These are phyloP conservation scores for Phrynocephalus guinanensis DNA, from an alignment of 2,797 vertebrate species.

Conservation along the genomic window DNA sequence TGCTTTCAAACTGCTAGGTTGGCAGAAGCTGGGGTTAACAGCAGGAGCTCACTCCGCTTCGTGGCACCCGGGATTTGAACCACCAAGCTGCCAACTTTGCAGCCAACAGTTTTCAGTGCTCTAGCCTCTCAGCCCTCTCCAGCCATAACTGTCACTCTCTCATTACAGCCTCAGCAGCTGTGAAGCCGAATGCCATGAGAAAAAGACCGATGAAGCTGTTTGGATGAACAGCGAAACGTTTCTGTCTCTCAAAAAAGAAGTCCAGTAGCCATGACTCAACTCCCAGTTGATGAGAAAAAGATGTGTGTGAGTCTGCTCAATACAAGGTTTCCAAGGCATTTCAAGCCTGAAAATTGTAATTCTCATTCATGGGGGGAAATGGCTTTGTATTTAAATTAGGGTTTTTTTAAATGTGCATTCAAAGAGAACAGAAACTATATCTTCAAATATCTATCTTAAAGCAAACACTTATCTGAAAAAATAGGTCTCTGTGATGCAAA, in stretches of 20 bases:
- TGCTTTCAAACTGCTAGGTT: too few species aligned
- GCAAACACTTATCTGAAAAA: background rate
- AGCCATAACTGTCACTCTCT: background rate
- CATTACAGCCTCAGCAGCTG: background rate
- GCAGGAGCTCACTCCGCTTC: too few species aligned
- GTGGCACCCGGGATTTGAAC: too few species aligned
- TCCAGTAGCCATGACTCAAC: too few species aligned
- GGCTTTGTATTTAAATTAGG: background rate
- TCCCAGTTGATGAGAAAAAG: background rate
- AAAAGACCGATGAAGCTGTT: background rate
- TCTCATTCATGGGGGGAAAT: background rate
- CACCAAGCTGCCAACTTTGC: too few species aligned
- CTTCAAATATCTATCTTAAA: background rate
- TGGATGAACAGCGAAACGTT: too few species aligned
- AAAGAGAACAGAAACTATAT: background rate
- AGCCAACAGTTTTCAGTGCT: too few species aligned
- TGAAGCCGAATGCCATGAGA: background rate
- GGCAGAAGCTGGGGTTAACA: too few species aligned
- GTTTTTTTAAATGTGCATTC: background rate
- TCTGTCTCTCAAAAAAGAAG: too few species aligned
- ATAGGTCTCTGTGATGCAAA: background rate
- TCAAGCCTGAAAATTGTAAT: background rate
- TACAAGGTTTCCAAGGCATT: background rate
- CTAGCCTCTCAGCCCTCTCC: too few species aligned
- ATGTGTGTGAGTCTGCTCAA: too few species aligned